Base-by-base conservation (phyloP, 2,888 invertebrate genomes). In the Biston betularia region DNA sequence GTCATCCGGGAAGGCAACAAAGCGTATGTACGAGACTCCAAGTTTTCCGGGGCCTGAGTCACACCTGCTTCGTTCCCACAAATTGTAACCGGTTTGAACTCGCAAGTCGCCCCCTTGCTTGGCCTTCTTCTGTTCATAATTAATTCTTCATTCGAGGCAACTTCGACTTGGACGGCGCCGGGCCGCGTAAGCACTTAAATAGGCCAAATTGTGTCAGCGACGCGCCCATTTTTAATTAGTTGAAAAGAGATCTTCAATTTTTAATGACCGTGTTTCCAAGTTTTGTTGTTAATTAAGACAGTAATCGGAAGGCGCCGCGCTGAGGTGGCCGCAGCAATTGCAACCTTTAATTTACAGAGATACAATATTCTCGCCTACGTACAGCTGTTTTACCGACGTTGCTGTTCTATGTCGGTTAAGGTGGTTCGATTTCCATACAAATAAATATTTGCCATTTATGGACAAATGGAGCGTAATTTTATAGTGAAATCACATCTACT, bases 81-180 rank as follows among this genome's bases (percentile, higher is more conserved):
- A 90, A 91, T 89, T 90, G 90, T 90, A 88, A 87, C 90, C 85
- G 84, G 86, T 84, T 83, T 79, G 82, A 89, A 88, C 85, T 90
- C 83, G 82, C 87, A 88, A 90, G 87, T 89, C 85, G 84, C 83
- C 85, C 80, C 79, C 80, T 80, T 74, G 89, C 84, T 90, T 89
- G 82, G 83, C 84, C 89, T 87, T 84, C 82, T 79, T 82, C 82
- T 85, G 88, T 90, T 91, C 92, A 92, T 93, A 93, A 93, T 93
- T 93, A 93, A 93, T 93, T 93, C 93, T 93, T 93, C 92, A 93
- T 90, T 92, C 91, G 87, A 88, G 87, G 89, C 88, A 91, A 93
- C 87, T 93, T 86, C 80, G 81, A 85, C 84, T 87, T 88, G 90
- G 89, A 89, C 90, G 88, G 88, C 85, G 84, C 78, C 87, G 86